These are phyloP conservation scores for Polypterus senegalus DNA, from an alignment of 2,113 vertebrate species.

Conservation along the genomic window DNA sequence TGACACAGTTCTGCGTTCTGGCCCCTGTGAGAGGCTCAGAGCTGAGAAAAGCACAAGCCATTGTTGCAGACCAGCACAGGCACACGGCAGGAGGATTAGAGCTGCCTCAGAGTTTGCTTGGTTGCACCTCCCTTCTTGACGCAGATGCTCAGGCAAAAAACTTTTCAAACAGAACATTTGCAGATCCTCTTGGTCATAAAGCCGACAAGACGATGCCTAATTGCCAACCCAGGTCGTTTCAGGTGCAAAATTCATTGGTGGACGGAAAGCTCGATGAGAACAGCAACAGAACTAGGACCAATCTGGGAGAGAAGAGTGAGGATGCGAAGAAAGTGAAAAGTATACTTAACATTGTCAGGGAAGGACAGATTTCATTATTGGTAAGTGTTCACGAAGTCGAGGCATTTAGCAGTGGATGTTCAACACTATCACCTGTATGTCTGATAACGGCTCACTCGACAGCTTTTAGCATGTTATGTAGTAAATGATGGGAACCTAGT, in stretches of 20 bases:
- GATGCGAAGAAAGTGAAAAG: conserved; percentile 79
- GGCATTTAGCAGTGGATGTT: no score
- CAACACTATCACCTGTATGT: no score
- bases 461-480: no score
- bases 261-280: conserved; percentile 50
- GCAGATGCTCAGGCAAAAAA: conserved; percentile 51
- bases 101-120: conserved; percentile 44
- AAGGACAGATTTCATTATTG: conserved; percentile 89
- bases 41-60: conserved; percentile 63
- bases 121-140: conserved; percentile 53
- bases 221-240: conserved; percentile 55
- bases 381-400: conserved; percentile 46
- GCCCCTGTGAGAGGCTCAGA: conserved; percentile 82
- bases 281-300: conserved; percentile 42
- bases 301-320: conserved; percentile 52
- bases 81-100: conserved; percentile 46
- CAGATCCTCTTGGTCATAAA: conserved; percentile 53
- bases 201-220: conserved; percentile 40
- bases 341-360: conserved; percentile 89
- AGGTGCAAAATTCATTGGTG: conserved; percentile 30
- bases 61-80: conserved; percentile 62
- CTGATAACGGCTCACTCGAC: no score
- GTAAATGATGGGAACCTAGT: no score
- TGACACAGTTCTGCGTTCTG: conserved; percentile 68
- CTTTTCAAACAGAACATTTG: conserved; percentile 56